These are phyloP conservation scores for Propsilocerus akamusi DNA, from an alignment of 1,140 invertebrate genomes.

Conservation along the genomic window DNA sequence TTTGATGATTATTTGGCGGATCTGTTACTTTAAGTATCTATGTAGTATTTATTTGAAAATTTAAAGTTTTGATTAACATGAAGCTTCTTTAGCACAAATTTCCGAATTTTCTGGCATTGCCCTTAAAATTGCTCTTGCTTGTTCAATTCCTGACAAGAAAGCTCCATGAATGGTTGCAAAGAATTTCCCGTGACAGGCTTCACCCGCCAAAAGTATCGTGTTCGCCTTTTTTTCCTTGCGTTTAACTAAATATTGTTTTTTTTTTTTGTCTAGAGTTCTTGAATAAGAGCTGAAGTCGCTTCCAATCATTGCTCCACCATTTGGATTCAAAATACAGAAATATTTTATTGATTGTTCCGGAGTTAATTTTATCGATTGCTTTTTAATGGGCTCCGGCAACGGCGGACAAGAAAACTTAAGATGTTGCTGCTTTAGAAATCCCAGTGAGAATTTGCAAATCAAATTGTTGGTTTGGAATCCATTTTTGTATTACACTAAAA, in stretches of 20 bases:
- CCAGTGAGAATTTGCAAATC: conserved; percentile 45
- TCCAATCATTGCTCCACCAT: conserved; percentile 37
- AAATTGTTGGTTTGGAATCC: conserved; percentile 29
- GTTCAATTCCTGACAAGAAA: conserved; percentile 31
- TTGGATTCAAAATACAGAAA: conserved; percentile 41
- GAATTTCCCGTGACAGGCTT: conserved; percentile 43
- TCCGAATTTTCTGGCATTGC: conserved; percentile 6
- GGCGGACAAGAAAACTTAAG: conserved; percentile 28
- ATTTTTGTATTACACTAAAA: conserved; percentile 15
- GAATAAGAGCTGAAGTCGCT: conserved; percentile 44
- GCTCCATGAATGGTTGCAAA: conserved; percentile 60
- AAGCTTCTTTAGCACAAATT: neutral
- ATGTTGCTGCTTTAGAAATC: conserved; percentile 34
- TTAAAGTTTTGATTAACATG: too few relatives aligned
- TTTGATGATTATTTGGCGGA: neutral
- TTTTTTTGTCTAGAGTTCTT: conserved; percentile 7
- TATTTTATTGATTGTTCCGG: conserved; percentile 50
- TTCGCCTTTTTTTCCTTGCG: too few relatives aligned
- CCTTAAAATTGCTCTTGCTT: conserved; percentile 26
- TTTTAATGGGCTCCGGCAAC: conserved; percentile 27
- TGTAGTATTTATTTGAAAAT: too few relatives aligned
- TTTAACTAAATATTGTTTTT: too few relatives aligned
- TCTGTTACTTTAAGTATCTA: neutral
- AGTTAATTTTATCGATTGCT: conserved; percentile 38
- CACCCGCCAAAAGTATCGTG: conserved; percentile 55